A percentile compares a stretch with the other conserved stretches of the same genome.
Evolutionary conservation across 2,113 vertebrate genomes (phyloP).

Genomic region (Dicrurus megarhynchus): DNA sequence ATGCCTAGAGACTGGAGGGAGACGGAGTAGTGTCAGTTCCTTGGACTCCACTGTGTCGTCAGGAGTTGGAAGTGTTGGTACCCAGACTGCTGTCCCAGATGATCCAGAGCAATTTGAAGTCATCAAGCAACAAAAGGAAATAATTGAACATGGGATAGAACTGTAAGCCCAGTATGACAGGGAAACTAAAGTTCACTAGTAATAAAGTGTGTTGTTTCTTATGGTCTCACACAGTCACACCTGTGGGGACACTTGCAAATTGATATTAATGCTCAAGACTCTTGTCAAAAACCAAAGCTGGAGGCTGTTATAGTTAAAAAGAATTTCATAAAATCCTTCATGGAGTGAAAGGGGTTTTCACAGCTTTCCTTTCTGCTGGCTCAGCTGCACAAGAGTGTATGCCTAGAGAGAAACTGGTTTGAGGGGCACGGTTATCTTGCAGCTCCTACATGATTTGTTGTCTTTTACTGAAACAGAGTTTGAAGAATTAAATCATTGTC

Average conservation of each 20-base stretch:
- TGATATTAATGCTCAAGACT: neutral
- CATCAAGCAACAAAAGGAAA: constrained; percentile 98
- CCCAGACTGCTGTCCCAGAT: constrained; percentile 80
- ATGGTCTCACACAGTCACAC: neutral
- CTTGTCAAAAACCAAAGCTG: neutral
- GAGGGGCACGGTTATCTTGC: neutral
- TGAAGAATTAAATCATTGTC: neutral
- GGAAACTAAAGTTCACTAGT: neutral
- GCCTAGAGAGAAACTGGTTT: neutral
- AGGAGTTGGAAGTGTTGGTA: constrained; percentile 73
- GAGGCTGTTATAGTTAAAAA: neutral
- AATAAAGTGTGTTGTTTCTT: neutral
- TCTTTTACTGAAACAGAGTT: neutral
- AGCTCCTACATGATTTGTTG: neutral
- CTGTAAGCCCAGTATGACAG: constrained; percentile 78
- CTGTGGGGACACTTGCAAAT: neutral
- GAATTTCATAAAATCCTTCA: neutral
- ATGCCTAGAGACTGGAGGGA: constrained; percentile 79
- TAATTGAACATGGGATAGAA: constrained; percentile 96
- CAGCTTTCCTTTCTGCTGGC: neutral
- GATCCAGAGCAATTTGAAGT: constrained; percentile 97
- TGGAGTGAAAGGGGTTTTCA: neutral
- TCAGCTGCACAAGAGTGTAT: neutral
- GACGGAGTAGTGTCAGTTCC: constrained; percentile 89
- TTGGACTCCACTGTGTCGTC: constrained; percentile 91